Evolutionary conservation across 2,888 invertebrate species (phyloP).

Genomic region (Platycheirus albimanus): DNA sequence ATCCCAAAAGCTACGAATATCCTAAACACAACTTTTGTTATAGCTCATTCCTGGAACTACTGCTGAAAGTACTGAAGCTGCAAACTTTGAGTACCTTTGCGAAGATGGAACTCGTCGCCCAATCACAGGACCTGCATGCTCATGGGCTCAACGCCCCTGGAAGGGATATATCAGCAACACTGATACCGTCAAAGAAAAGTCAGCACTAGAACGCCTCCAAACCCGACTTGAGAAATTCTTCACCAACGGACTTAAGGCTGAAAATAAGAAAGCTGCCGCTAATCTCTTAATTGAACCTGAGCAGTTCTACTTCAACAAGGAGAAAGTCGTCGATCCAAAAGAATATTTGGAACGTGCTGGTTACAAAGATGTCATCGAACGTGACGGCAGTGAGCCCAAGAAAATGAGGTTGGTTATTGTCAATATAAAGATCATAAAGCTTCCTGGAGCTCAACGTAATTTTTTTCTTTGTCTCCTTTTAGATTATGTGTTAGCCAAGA

Average conservation of each 20-base stretch:
- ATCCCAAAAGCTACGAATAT: too few relatives aligned
- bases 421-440: conserved; percentile 37
- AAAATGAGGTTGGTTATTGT: conserved; percentile 82
- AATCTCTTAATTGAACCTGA: conserved; percentile 87
- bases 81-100: conserved; percentile 90
- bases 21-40: conserved; percentile 17
- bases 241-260: conserved; percentile 79
- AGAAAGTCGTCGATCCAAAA: conserved; percentile 83
- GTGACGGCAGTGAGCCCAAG: conserved; percentile 88
- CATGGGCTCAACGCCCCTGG: conserved; percentile 95
- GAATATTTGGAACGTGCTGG: conserved; percentile 86
- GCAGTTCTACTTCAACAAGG: conserved; percentile 83
- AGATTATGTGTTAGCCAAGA: conserved; percentile 87
- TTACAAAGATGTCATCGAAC: conserved; percentile 88
- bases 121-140: conserved; percentile 87
- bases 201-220: conserved; percentile 80
- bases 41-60: conserved; percentile 86
- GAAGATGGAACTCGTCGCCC: conserved; percentile 89
- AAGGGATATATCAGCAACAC: conserved; percentile 89
- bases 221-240: conserved; percentile 81
- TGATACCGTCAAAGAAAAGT: conserved; percentile 81
- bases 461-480: conserved; percentile 73
- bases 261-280: conserved; percentile 79
- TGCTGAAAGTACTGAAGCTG: conserved; percentile 86
- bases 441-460: neutral